Evolutionary conservation across 2,888 invertebrate genomes (phyloP).

Genomic region (Dynastes hyllus): DNA sequence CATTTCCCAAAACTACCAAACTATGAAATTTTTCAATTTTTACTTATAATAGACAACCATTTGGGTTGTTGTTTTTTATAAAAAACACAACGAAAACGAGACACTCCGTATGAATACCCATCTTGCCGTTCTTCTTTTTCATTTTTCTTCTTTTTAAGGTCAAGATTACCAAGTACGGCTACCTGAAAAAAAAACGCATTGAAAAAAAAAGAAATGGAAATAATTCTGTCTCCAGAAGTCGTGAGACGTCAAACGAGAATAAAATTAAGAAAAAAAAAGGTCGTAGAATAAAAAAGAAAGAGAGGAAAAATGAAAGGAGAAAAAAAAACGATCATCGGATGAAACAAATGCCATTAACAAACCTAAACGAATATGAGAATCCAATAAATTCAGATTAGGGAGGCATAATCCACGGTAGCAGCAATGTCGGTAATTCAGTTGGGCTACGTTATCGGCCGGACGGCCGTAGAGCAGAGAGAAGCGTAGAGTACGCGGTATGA

Average conservation of each 20-base stretch:
- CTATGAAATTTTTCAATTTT: too few species aligned
- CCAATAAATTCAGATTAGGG: slow-evolving; percentile 70
- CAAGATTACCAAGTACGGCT: neutral
- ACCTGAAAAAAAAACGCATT: neutral
- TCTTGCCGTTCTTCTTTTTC: neutral
- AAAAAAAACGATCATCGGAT: slow-evolving; percentile 32
- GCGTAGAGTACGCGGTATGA: slow-evolving; percentile 57
- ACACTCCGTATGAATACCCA: too few species aligned
- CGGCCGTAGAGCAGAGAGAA: slow-evolving; percentile 36
- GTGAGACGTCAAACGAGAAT: slow-evolving; percentile 25
- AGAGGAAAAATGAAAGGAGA: slow-evolving; percentile 10
- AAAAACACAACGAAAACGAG: too few species aligned
- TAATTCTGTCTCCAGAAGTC: slow-evolving; percentile 24
- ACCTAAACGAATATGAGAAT: slow-evolving; percentile 60
- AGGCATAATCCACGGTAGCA: slow-evolving; percentile 70
- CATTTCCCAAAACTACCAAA: too few species aligned
- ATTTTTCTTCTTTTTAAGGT: neutral
- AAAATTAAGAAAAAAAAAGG: neutral
- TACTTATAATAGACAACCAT: too few species aligned
- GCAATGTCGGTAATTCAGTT: slow-evolving; percentile 63
- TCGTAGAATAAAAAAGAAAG: neutral
- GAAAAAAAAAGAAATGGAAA: slow-evolving; percentile 3
- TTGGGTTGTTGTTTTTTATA: too few species aligned
- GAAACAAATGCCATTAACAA: slow-evolving; percentile 57
- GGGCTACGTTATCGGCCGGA: slow-evolving; percentile 61